Conservation (phyloP, 1,140 invertebrate species). For the Venustaconcha ellipsiformis region DNA sequence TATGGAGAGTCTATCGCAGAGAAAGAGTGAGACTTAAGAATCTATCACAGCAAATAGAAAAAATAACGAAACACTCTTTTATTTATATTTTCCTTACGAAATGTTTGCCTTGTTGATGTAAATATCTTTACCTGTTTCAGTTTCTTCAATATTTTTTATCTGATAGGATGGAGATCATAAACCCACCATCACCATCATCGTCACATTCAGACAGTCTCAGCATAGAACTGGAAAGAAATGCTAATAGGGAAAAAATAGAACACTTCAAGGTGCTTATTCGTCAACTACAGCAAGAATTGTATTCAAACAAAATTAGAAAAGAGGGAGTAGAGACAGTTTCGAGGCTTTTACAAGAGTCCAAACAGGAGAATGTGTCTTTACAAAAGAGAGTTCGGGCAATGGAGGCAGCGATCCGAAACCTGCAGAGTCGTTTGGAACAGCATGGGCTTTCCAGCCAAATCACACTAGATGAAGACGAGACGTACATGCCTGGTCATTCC, state of each 20-base stretch:
- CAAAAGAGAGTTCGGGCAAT: slow-evolving; percentile 41
- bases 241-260: slow-evolving; percentile 50
- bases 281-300: slow-evolving; percentile 49
- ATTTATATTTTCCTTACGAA: too few species aligned
- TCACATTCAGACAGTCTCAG: slow-evolving; percentile 13
- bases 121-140: too few species aligned
- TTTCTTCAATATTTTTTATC: too few species aligned
- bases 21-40: too few species aligned
- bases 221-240: slow-evolving; percentile 42
- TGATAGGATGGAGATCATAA: too few species aligned
- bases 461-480: slow-evolving; percentile 46
- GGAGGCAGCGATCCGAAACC: slow-evolving; percentile 53
- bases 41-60: too few species aligned
- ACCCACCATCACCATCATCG: too few species aligned
- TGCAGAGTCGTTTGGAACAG: slow-evolving; percentile 51
- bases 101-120: too few species aligned
- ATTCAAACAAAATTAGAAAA: slow-evolving; percentile 45
- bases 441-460: slow-evolving; percentile 46
- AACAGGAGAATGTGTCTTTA: slow-evolving; percentile 43
- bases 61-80: too few species aligned
- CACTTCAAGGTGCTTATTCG: slow-evolving; percentile 51
- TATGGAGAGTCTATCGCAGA: too few species aligned
- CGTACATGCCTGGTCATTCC: slow-evolving; percentile 54
- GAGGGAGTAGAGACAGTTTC: slow-evolving; percentile 59
- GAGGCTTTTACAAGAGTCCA: slow-evolving; percentile 50